These are phyloP conservation scores for Cinara cedri DNA, from an alignment of 2,888 invertebrate genomes.

Conservation along the genomic window DNA sequence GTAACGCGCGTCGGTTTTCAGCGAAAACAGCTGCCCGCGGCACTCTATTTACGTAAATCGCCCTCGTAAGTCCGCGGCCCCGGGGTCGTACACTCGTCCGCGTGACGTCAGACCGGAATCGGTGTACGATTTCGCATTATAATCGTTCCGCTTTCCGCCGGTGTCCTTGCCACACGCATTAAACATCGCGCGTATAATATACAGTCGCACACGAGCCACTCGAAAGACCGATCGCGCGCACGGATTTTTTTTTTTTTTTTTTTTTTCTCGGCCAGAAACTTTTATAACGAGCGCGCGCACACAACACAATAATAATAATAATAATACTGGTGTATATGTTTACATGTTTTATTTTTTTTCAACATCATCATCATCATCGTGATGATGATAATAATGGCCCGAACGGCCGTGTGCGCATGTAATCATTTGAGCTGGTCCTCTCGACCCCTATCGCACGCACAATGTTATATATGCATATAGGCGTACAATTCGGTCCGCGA, in stretches of 20 bases:
- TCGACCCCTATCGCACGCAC: too few relatives aligned
- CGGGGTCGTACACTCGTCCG: not conserved
- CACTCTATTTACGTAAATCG: not conserved
- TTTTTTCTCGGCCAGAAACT: conserved; percentile 46
- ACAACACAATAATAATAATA: not conserved
- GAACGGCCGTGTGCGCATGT: not conserved
- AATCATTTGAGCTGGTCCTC: not conserved
- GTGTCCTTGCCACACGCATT: too few relatives aligned
- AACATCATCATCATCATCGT: too few relatives aligned
- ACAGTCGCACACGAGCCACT: conserved; percentile 19
- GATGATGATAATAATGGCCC: not conserved
- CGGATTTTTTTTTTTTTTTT: conserved; percentile 16
- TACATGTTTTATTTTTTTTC: too few relatives aligned
- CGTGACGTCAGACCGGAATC: conserved; percentile 40
- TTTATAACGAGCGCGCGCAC: conserved; percentile 52
- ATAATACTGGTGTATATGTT: conserved; percentile 4
- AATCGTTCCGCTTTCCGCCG: too few relatives aligned
- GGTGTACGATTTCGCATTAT: too few relatives aligned
- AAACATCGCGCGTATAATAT: too few relatives aligned
- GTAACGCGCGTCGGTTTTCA: not conserved
- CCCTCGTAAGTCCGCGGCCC: not conserved
- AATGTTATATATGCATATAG: too few relatives aligned
- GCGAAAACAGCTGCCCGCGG: conserved; percentile 30
- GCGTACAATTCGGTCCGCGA: too few relatives aligned
- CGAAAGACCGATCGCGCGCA: conserved; percentile 48